Evolutionary conservation across 1,140 invertebrate species (phyloP), one percentile per base, ranked within the genome.

Genomic region (Bombus fervidus): DNA sequence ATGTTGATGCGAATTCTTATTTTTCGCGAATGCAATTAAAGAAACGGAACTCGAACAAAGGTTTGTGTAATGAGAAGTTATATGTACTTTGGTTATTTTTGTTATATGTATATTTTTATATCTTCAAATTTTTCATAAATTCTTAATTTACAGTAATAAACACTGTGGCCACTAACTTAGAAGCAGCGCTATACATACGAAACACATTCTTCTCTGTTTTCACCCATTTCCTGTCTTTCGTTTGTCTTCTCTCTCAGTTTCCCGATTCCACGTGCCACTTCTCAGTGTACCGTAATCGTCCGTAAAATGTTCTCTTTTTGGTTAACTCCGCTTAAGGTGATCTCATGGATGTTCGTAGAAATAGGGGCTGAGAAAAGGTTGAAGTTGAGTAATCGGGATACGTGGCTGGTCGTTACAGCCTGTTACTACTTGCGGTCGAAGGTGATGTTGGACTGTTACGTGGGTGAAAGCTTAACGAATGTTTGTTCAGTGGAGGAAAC

Each of bases 281-380:
- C 39, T 31, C 47, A 13, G 28, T 25, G 34, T 28, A 12, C 18
- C 34, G 28, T 72, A 31, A 81, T 72, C 39, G 47, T 31, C 39
- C 47, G 47, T n/a, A 1, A 25, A 57, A 25, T 10, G 10, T n/a
- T 81, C 34, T 57, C 43, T 34, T 41, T 74, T 75, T 34, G 10
- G 31, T 15, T 37, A 75, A 57, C 25, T 25, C 25, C 25, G 37
- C 34, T 53, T 53, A 53, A 53, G 47, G 47, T 53, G 47, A 53
- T 53, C 47, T 53, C 47, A 37, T 34, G n/a, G 59, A n/a, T 10
- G 22, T 31, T 74, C 72, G 72, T 74, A n/a, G 72, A n/a, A 74
- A 74, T 13, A 22, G 10, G n/a, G 28, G n/a, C 15, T 31, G n/a
- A 18, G n/a, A 18, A 18, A 31, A 66, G n/a, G 22, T 37, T 37